These are phyloP conservation scores for Hemiscyllium ocellatum DNA, from an alignment of 2,113 vertebrate species.

Conservation along the genomic window DNA sequence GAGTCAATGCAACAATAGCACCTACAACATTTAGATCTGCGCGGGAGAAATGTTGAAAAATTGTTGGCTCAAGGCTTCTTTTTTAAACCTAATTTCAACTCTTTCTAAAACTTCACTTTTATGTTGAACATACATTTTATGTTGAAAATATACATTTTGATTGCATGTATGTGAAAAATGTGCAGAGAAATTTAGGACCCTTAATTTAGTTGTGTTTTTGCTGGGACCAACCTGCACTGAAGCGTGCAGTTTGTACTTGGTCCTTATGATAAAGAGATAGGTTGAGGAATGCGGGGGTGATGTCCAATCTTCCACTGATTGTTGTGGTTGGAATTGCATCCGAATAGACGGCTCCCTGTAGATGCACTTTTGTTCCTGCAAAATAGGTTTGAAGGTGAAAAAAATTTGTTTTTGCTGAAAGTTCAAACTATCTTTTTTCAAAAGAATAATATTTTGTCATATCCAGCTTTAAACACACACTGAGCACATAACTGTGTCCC, in stretches of 20 bases:
- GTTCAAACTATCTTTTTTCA: not conserved
- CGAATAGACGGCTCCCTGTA: not conserved
- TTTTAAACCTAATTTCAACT: not conserved
- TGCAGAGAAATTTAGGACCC: not conserved
- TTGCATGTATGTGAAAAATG: not conserved
- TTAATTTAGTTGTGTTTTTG: not conserved
- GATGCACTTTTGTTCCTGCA: not conserved
- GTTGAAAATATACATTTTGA: not conserved
- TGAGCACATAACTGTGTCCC: not conserved
- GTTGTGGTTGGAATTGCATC: not conserved
- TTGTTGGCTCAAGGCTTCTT: not conserved
- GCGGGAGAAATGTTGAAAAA: not conserved
- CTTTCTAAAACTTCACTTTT: not conserved
- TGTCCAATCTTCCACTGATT: not conserved
- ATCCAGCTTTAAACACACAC: not conserved
- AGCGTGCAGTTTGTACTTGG: not conserved
- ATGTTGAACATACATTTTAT: not conserved
- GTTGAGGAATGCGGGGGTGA: not conserved
- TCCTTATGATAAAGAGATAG: not conserved
- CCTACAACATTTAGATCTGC: not conserved
- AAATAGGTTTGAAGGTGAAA: not conserved
- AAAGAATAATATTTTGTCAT: not conserved
- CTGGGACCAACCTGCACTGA: not conserved
- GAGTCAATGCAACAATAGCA: not conserved
- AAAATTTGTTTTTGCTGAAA: not conserved